phyloP scores from a whole-genome alignment of 2,888 invertebrate species.

The Eupithecia abbreviata region DNA sequence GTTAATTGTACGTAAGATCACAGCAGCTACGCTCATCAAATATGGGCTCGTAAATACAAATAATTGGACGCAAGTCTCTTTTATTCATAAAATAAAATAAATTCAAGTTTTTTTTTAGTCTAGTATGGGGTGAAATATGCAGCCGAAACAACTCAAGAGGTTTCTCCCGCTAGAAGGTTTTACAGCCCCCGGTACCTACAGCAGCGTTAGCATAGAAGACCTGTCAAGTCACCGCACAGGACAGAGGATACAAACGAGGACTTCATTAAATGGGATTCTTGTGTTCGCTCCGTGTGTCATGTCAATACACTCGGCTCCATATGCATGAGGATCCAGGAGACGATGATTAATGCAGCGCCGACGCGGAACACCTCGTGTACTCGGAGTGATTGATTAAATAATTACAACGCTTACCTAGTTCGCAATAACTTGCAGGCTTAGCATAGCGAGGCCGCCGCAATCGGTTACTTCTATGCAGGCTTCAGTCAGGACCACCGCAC shows the following conservation, averaged over 20 bases:
- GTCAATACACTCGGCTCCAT: conserved; percentile 30
- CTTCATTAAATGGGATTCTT: conserved; percentile 31
- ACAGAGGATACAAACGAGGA: not conserved
- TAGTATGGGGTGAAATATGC: not conserved
- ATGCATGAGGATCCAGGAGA: conserved; percentile 33
- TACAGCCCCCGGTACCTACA: not conserved
- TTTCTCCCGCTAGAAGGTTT: not conserved
- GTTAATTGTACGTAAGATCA: not conserved
- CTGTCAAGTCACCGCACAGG: not conserved
- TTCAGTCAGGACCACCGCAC: not conserved
- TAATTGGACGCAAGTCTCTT: not conserved
- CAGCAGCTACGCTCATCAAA: not conserved
- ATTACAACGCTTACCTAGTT: conserved; percentile 27
- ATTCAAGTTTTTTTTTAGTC: not conserved
- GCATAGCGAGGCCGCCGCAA: not conserved
- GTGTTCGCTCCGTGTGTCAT: conserved; percentile 22
- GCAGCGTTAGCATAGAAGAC: too few species aligned
- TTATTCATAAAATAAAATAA: not conserved
- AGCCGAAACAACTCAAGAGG: not conserved
- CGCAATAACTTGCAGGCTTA: not conserved
- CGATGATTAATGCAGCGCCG: conserved; percentile 33
- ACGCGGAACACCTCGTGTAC: conserved; percentile 26
- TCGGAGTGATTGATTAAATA: conserved; percentile 36
- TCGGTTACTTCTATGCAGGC: not conserved
- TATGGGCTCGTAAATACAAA: not conserved